Base-by-base conservation (phyloP, 1,140 invertebrate genomes). In the Apocrypta bakeri region DNA sequence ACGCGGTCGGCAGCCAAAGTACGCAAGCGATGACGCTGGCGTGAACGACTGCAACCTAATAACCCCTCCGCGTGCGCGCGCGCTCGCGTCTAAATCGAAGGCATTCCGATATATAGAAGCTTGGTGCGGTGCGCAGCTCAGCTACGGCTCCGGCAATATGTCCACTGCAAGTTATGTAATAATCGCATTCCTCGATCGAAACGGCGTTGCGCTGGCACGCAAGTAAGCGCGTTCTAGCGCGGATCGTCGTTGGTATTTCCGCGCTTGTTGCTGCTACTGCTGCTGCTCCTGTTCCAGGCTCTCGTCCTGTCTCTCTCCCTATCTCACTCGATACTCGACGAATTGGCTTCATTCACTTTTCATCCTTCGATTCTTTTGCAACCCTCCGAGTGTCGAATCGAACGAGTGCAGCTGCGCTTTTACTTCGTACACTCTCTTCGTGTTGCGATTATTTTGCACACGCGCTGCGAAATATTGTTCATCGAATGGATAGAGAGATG, bases 91-190 rank as follows among this genome's bases (percentile, higher is more conserved):
- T 48, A 81, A 81, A 81, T 78, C 68, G 83, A 81, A 77, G 79
- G 83, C 37, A 84, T 78, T 81, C 56, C 79, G n/a, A 73, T 37
- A n/a, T 42, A 63, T 27, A 21, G 61, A 37, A 3, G 14, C 14
- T 2, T 40, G 9, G 21, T 56, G 17, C n/a, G 48, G 17, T 21
- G 0, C 21, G 33, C 33, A n/a, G n/a, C n/a, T 37, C 37, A 6
- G 42, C 42, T 48, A 17, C 42, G 9, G 17, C 40, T 9, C 33
- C 24, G 9, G 74, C 79, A 81, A 81, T 81, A 81, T 81, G 66
- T 81, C 71, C 71, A 81, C 56, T 73, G 48, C 63, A 56, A 77
- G 83, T 80, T 81, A 84, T 82, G 79, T 81, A 84, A 84, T 84
- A 84, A 84, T 75, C 74, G 79, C 83, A 77, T 81, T 71, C 83